Percentiles rank a stretch among this genome's conserved stretches.
phyloP scores from a whole-genome alignment of 2,888 invertebrate species.

The Lasius platythorax region DNA sequence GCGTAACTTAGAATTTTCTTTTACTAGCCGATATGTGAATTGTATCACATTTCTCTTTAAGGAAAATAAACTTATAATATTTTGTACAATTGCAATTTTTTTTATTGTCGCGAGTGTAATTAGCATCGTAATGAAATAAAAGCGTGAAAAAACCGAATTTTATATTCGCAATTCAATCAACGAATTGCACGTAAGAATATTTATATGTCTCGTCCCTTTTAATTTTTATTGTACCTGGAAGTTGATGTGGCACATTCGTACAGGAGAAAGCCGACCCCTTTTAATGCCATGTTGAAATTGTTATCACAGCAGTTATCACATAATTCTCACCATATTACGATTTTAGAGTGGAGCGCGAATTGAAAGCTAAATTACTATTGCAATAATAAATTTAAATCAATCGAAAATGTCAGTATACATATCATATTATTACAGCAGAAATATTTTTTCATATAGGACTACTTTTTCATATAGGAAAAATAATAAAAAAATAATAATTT shows the following conservation, averaged over 20 bases:
- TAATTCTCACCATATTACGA: constrained; percentile 26
- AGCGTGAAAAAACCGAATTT: constrained; percentile 2
- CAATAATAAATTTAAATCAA: constrained; percentile 3
- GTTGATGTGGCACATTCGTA: not conserved
- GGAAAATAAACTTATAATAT: not conserved
- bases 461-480: not conserved
- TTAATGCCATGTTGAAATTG: constrained; percentile 26
- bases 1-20: not conserved
- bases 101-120: not conserved
- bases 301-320: constrained; percentile 36
- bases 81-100: constrained; percentile 1
- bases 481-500: not conserved
- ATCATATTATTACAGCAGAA: not conserved
- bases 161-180: not conserved
- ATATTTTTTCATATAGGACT: not conserved
- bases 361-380: constrained; percentile 3
- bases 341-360: not conserved
- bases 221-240: constrained; percentile 20
- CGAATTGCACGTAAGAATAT: not conserved
- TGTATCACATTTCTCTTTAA: not conserved
- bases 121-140: not conserved
- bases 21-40: too few relatives aligned
- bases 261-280: constrained; percentile 1
- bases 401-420: not conserved
- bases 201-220: not conserved